Evolutionary conservation across 2,797 vertebrate species (phyloP), one percentile per base, ranked within the genome.

Genomic region (Microctenopoma steveboyesi): DNA sequence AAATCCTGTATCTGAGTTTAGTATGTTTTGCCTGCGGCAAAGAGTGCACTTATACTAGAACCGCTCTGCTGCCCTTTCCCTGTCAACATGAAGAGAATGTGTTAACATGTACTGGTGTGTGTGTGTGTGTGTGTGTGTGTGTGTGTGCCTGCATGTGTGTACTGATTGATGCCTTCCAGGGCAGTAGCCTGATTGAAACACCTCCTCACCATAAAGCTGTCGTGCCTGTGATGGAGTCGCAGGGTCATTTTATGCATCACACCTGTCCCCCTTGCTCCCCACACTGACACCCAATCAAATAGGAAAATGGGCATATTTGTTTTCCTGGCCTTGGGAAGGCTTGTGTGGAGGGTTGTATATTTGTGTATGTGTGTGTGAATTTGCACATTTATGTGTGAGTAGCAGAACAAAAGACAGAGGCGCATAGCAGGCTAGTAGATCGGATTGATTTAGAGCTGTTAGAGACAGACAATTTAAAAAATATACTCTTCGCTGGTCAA

Each of bases 221-320:
- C 92, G 82, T 81, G 68, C 52, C 76, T 49, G 78, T 92, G 91
- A 92, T 91, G 91, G 92, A 93, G 88, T 89, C 85, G 74, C 87
- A 73, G 88, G 90, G 86, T 86, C 83, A 86, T 91, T 93, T 92
- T 92, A 92, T 89, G 88, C 91, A 92, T 92, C 89, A 92, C 89
- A 92, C 92, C 89, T 92, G 89, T 93, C 92, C 86, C 86, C 88
- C 86, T 83, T 81, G 86, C 85, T 91, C 78, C 88, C 77, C 68
- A 78, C 47, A 27, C 86, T 91, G 91, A 91, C 90, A 90, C 76
- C 67, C 84, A 87, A 90, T 89, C 89, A 92, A 92, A 92, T 89
- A 91, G 88, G 85, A 93, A 94, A 94, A 93, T 83, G 78, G 86
- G 76, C 89, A 90, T 88, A 93, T 93, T 92, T 94, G 92, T 93